A percentile compares a stretch with the other conserved stretches of the same genome.
These are phyloP conservation scores for Lepidiolamprologus cunningtoni DNA, from an alignment of 2,113 vertebrate genomes.

Conservation along the genomic window DNA sequence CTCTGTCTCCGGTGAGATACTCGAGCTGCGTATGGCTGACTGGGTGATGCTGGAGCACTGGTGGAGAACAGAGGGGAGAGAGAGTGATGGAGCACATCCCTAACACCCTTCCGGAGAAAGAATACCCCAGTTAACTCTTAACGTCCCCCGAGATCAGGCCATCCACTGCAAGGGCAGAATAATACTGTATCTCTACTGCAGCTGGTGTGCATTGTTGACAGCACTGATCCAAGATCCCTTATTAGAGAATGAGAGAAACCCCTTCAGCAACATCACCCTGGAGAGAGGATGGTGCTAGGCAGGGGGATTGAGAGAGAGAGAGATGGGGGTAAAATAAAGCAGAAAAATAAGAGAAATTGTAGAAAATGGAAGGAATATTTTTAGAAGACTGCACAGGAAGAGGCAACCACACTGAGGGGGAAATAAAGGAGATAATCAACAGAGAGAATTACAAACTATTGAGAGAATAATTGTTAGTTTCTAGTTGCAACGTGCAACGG, in stretches of 20 bases:
- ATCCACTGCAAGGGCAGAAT: slow-evolving; percentile 19
- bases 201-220: slow-evolving; percentile 50
- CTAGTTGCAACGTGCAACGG: slow-evolving; percentile 26
- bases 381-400: background rate
- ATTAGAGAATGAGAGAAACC: slow-evolving; percentile 56
- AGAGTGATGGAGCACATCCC: slow-evolving; percentile 32
- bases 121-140: slow-evolving; percentile 50
- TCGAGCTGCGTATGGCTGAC: slow-evolving; percentile 15
- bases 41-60: slow-evolving; percentile 11
- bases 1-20: slow-evolving; percentile 29
- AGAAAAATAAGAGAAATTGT: background rate
- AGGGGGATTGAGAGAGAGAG: background rate
- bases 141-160: slow-evolving; percentile 39
- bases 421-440: background rate
- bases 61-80: slow-evolving; percentile 13
- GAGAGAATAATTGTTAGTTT: slow-evolving; percentile 41
- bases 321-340: background rate
- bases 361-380: background rate
- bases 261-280: slow-evolving; percentile 47
- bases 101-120: slow-evolving; percentile 33
- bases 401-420: background rate
- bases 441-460: background rate
- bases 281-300: slow-evolving; percentile 26
- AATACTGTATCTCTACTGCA: background rate
- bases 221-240: slow-evolving; percentile 60